Evolutionary conservation across 2,888 invertebrate species (phyloP), one percentile per base, ranked within the genome.

Genomic region (Apamea anceps): DNA sequence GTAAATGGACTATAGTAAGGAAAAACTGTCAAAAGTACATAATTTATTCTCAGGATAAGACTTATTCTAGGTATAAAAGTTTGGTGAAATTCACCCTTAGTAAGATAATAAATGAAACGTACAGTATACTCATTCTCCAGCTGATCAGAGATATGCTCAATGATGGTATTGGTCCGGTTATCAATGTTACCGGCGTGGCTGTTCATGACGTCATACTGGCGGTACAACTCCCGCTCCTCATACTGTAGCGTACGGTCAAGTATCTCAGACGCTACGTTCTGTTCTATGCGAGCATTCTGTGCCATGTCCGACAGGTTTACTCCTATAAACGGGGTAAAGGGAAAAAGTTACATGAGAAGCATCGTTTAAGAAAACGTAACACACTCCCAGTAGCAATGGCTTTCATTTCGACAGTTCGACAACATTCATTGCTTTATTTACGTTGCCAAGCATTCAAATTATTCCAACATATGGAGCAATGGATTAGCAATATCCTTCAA

Each of bases 81-180:
- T n/a, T n/a, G n/a, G n/a, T n/a, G n/a, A n/a, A n/a, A n/a, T n/a
- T n/a, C n/a, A n/a, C n/a, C n/a, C n/a, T n/a, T n/a, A 75, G 25
- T 45, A 57, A 13, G 15, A 48, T n/a, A 13, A 48, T n/a, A 13
- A 48, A 60, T 25, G 0, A 5, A 51, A 42, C 78, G 65, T 28
- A 97, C 97, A 51, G 94, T 90, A 71, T 93, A 95, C 37, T 94
- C 93, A 65, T 95, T 91, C 7, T 94, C 92, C 28, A 96, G 84
- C 63, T 95, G 92, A 15, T 94, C 95, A 2, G 95, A 91, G 12
- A 97, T 95, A 57, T 94, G 93, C 68, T 97, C 96, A 0, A 97
- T 95, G 72, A 97, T 95, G 2, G 92, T 82, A 75, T 97, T 97
- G 28, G 96, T 96, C 68, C 93, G 94, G 85, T 97, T 97, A 78